These are phyloP conservation scores for Microtus pennsylvanicus DNA, from an alignment of 2,113 vertebrate genomes.

Conservation along the genomic window DNA sequence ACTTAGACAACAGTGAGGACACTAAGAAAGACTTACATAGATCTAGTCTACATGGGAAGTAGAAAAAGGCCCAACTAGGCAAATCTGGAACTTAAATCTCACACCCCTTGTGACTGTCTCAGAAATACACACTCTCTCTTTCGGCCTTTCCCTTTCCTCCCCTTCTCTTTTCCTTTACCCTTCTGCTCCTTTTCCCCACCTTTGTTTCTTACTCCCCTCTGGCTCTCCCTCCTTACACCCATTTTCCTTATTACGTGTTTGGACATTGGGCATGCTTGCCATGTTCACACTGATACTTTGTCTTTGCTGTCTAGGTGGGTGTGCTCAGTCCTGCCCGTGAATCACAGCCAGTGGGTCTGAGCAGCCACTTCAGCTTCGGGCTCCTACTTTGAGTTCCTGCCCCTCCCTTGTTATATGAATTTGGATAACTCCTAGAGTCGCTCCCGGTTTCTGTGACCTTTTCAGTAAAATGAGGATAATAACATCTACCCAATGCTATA, in stretches of 20 bases:
- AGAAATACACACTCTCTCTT: background rate
- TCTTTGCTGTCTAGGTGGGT: background rate
- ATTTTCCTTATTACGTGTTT: background rate
- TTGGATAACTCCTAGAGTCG: background rate
- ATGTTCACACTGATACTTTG: background rate
- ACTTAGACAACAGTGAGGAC: too few relatives aligned
- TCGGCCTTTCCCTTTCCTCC: too few relatives aligned
- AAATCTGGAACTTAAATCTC: conserved; percentile 29
- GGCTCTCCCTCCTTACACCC: background rate
- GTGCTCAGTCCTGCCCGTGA: background rate
- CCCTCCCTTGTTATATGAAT: background rate
- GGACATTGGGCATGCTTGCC: background rate
- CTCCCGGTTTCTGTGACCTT: background rate
- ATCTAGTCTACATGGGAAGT: too few relatives aligned
- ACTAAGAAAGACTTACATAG: too few relatives aligned
- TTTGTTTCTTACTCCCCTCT: background rate
- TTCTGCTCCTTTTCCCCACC: background rate
- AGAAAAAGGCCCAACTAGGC: background rate
- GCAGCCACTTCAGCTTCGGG: conserved; percentile 9
- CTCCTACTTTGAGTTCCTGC: background rate
- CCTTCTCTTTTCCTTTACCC: background rate
- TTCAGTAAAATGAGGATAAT: conserved; percentile 59
- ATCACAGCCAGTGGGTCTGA: background rate
- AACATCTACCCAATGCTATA: background rate
- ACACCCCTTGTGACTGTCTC: background rate